Evolutionary conservation across 2,888 invertebrate genomes (phyloP), one percentile per base, ranked within the genome.

Genomic region (Pyrrhia umbra): DNA sequence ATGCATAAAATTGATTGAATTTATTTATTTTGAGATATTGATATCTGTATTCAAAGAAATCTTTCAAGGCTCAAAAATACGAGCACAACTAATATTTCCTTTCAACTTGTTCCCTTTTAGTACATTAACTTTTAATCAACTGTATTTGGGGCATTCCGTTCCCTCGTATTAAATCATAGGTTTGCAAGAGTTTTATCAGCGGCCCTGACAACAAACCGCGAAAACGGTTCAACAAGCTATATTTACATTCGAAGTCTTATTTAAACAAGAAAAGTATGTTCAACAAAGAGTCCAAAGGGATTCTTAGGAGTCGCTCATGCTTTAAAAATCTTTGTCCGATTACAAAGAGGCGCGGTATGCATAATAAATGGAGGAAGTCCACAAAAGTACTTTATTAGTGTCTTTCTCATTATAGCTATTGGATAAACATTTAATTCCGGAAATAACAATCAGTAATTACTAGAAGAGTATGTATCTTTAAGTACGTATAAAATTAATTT

Each of bases 181-280:
- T 40, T 25, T 39, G 47, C 72, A 56, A 40, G 40, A 65, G 21
- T 65, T 52, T 45, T 52, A 58, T 55, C 40, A 42, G 15, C n/a
- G 34, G 25, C 20, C 57, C 16, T 20, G 10, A 65, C 30, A 66
- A 72, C 39, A 74, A 72, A 66, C 64, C 65, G 55, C 52, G 21
- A 64, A 63, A 55, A 52, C 64, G 23, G 21, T 63, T 69, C 68
- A 75, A 77, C 71, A 67, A 72, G 66, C 60, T 60, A 72, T 78
- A 75, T 78, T 78, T 75, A 73, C 69, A 81, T 83, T 83, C 74
- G 47, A 72, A 77, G 75, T 75, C 69, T 61, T 57, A 46, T 51
- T 73, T 71, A 82, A 83, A 79, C 80, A 56, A 75, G 74, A 74
- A 81, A 84, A 85, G 77, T 83, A 83, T 83, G 81, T 84, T 78